These are phyloP conservation scores for Anhinga rufa DNA, from an alignment of 2,113 vertebrate genomes.

Conservation along the genomic window DNA sequence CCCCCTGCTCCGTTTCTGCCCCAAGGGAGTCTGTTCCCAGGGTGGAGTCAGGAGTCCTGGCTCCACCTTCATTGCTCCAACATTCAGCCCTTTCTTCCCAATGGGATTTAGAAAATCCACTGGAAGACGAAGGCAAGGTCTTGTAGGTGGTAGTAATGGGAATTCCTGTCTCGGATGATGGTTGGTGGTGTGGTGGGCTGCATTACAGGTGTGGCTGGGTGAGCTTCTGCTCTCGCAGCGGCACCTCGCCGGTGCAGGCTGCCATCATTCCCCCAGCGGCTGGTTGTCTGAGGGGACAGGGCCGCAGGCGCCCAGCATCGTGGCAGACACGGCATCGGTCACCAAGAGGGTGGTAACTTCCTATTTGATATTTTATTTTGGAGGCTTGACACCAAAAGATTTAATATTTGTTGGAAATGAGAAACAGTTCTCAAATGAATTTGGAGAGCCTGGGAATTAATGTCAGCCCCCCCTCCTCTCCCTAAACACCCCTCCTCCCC, in stretches of 20 bases:
- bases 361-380: conserved; percentile 35
- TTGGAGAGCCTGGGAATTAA: conserved; percentile 67
- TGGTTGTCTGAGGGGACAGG: background rate
- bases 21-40: background rate
- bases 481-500: conserved; percentile 1
- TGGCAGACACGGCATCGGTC: background rate
- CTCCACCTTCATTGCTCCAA: background rate
- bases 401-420: conserved; percentile 73
- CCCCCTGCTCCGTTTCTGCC: background rate
- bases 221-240: background rate
- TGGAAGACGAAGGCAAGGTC: background rate
- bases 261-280: background rate
- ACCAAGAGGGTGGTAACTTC: conserved; percentile 13
- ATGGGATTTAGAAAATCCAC: background rate
- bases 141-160: background rate
- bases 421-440: conserved; percentile 73
- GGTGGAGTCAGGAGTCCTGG: background rate
- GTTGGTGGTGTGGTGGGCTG: background rate
- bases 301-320: background rate
- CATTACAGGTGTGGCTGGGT: background rate
- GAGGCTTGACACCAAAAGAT: conserved; percentile 62
- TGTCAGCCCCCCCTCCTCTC: conserved; percentile 37
- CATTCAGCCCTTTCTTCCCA: background rate
- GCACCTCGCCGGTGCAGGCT: background rate
- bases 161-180: background rate